phyloP scores from a whole-genome alignment of 2,797 vertebrate genomes.

The Alauda arvensis region DNA sequence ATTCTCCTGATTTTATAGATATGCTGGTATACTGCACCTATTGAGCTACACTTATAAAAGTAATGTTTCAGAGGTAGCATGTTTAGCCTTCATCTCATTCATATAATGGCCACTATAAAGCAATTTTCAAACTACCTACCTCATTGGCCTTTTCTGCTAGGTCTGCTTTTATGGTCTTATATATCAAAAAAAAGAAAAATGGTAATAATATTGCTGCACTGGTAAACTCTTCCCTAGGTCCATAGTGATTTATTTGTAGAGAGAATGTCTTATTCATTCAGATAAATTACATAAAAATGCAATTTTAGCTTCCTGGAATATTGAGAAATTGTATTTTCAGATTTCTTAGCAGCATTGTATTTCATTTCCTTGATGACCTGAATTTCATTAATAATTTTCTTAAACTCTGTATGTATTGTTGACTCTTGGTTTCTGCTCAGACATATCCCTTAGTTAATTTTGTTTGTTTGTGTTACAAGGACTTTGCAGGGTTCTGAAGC shows the following conservation, averaged over 20 bases:
- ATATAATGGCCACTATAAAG: not conserved
- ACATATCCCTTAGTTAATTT: constrained; percentile 53
- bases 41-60: not conserved
- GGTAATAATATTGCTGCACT: not conserved
- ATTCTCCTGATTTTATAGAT: not conserved
- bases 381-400: constrained; percentile 35
- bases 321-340: constrained; percentile 3
- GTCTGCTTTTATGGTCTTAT: not conserved
- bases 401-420: not conserved
- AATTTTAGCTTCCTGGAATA: not conserved
- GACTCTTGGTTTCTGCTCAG: constrained; percentile 19
- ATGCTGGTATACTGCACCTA: not conserved
- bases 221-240: not conserved
- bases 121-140: not conserved
- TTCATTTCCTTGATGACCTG: constrained; percentile 17
- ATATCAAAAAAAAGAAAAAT: not conserved
- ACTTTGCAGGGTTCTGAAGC: constrained; percentile 30
- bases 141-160: not conserved
- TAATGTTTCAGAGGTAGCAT: not conserved
- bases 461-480: constrained; percentile 47
- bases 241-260: not conserved
- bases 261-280: not conserved
- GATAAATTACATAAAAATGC: not conserved
- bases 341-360: not conserved
- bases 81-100: not conserved